These are phyloP conservation scores for Epirrhoe alternata DNA, from an alignment of 2,888 invertebrate species.

Conservation along the genomic window DNA sequence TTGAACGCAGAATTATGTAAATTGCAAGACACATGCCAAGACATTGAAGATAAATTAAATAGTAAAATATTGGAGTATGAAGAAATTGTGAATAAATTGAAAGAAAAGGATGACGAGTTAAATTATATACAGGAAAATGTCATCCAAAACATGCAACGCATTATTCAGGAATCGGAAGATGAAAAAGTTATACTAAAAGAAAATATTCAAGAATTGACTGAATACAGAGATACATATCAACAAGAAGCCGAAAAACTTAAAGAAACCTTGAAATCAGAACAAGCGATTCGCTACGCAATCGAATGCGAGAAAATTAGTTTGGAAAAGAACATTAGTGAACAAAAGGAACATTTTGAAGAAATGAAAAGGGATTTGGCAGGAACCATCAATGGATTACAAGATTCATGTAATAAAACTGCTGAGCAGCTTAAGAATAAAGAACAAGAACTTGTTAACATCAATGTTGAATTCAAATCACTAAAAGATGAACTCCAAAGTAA, in stretches of 20 bases:
- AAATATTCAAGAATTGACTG: constrained; percentile 33
- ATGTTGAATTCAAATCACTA: constrained; percentile 46
- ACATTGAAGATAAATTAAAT: constrained; percentile 6
- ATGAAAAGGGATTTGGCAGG: constrained; percentile 5
- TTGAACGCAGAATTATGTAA: constrained; percentile 14
- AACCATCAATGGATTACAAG: constrained; percentile 25
- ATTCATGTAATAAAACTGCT: constrained; percentile 30
- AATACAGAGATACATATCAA: constrained; percentile 10
- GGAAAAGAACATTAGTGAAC: constrained; percentile 43
- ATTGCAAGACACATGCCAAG: constrained; percentile 9
- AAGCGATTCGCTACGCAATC: constrained; percentile 47
- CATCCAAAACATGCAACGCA: constrained; percentile 2
- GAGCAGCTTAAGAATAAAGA: constrained; percentile 41
- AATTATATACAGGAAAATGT: constrained; percentile 9
- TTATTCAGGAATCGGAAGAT: constrained; percentile 11
- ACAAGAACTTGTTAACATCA: constrained; percentile 45
- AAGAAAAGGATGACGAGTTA: constrained; percentile 34
- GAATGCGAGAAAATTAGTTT: constrained; percentile 50
- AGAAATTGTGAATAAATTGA: constrained; percentile 32
- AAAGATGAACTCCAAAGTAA: constrained; percentile 54
- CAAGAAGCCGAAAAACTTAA: constrained; percentile 32
- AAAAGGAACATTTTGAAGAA: constrained; percentile 41
- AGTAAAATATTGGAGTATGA: constrained; percentile 21
- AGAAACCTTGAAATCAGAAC: constrained; percentile 47
- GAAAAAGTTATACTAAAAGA: constrained; percentile 3